Conservation (phyloP, 2,113 vertebrate species). For the Antennarius striatus region DNA sequence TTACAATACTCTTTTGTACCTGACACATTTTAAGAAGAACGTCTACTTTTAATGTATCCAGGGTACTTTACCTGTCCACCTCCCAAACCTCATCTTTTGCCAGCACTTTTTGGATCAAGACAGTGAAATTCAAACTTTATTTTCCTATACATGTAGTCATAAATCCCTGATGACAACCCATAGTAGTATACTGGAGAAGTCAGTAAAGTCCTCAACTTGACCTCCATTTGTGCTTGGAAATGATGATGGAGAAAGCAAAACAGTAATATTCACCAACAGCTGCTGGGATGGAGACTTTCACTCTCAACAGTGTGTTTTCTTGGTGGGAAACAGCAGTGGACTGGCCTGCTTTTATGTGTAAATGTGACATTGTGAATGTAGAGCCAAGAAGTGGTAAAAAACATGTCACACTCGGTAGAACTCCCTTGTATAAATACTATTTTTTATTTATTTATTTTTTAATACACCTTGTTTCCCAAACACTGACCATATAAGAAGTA, state of each 20-base stretch:
- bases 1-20: neutral
- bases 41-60: neutral
- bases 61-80: neutral
- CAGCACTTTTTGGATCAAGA: constrained; percentile 6
- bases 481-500: constrained; percentile 25
- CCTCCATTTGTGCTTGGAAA: constrained; percentile 19
- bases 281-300: constrained; percentile 1
- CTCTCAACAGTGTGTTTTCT: constrained; percentile 19
- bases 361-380: constrained; percentile 5
- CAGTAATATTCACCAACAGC: constrained; percentile 7
- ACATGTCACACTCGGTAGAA: constrained; percentile 2
- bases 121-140: constrained; percentile 16
- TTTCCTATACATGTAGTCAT: constrained; percentile 20
- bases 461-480: constrained; percentile 8
- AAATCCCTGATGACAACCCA: constrained; percentile 14
- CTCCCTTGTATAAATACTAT: neutral
- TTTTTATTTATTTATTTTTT: neutral
- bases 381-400: constrained; percentile 2
- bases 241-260: constrained; percentile 12
- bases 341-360: constrained; percentile 9
- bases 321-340: constrained; percentile 6
- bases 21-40: constrained; percentile 2
- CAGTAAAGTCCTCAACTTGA: constrained; percentile 12
- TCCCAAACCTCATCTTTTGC: neutral
- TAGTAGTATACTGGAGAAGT: neutral